Percentiles rank a stretch among this genome's conserved stretches.
Evolutionary conservation across 2,113 vertebrate genomes (phyloP).

Genomic region (Nesogale talazaci): DNA sequence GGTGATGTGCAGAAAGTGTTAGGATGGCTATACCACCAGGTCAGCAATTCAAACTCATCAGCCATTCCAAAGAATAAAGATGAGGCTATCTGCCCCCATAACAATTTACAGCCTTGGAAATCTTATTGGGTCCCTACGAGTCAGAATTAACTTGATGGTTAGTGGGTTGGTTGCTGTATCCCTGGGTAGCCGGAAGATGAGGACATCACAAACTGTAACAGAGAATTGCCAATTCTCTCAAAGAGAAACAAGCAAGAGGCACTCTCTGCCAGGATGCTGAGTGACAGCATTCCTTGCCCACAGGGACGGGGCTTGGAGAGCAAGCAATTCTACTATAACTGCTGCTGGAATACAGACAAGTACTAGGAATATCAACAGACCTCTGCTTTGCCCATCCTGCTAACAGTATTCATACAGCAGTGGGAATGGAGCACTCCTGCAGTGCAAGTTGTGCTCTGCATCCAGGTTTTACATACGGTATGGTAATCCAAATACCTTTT

Average conservation of each 20-base stretch:
- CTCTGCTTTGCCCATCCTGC: neutral
- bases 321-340: neutral
- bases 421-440: neutral
- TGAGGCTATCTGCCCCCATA: no score
- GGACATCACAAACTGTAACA: neutral
- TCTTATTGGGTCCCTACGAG: no score
- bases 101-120: no score
- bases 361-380: neutral
- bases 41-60: no score
- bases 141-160: no score
- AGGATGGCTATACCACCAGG: no score
- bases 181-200: neutral
- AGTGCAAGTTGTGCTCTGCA: neutral
- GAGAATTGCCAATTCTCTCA: neutral
- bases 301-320: neutral
- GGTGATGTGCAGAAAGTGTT: no score
- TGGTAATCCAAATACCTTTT: constrained; percentile 83
- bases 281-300: neutral
- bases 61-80: no score
- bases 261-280: neutral
- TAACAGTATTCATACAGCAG: neutral
- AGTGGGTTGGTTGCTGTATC: neutral
- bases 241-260: no score
- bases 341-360: neutral
- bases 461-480: neutral